A percentile compares a stretch with the other conserved stretches of the same genome.
phyloP scores from a whole-genome alignment of 1,140 invertebrate species.

The Brachionus sp. region DNA sequence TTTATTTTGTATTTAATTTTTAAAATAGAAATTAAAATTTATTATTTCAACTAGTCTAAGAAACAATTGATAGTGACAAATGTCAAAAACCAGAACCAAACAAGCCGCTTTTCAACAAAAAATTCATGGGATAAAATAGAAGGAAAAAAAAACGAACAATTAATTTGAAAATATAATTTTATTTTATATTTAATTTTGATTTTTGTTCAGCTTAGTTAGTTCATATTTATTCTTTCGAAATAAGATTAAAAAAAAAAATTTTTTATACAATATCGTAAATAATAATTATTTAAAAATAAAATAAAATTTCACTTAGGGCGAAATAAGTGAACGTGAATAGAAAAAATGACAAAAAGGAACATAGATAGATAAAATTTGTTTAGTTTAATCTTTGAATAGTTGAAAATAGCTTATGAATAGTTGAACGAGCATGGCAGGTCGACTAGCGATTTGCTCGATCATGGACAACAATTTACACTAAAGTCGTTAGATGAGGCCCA shows the following conservation, averaged over 20 bases:
- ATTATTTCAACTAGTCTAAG: too few species aligned
- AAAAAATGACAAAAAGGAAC: neutral
- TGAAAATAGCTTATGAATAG: neutral
- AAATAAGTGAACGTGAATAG: neutral
- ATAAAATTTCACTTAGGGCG: neutral
- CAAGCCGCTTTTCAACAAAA: neutral
- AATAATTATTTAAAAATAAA: neutral
- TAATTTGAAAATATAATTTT: slow-evolving; percentile 27
- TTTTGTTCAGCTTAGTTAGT: neutral
- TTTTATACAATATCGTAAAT: slow-evolving; percentile 38
- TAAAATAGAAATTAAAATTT: too few species aligned
- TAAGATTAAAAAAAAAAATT: slow-evolving; percentile 4
- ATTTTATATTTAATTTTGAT: slow-evolving; percentile 25
- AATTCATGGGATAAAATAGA: neutral
- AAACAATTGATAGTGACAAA: too few species aligned
- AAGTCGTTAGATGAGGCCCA: neutral
- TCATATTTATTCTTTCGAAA: slow-evolving; percentile 16
- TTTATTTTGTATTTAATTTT: too few species aligned
- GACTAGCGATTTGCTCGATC: neutral
- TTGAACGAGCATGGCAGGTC: neutral
- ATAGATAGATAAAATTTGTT: neutral
- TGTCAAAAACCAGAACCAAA: too few species aligned
- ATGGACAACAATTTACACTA: neutral
- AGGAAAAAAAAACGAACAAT: neutral
- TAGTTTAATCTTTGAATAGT: neutral